Evolutionary conservation across 2,797 vertebrate species (phyloP), one percentile per base, ranked within the genome.

Genomic region (Discoglossus pictus): DNA sequence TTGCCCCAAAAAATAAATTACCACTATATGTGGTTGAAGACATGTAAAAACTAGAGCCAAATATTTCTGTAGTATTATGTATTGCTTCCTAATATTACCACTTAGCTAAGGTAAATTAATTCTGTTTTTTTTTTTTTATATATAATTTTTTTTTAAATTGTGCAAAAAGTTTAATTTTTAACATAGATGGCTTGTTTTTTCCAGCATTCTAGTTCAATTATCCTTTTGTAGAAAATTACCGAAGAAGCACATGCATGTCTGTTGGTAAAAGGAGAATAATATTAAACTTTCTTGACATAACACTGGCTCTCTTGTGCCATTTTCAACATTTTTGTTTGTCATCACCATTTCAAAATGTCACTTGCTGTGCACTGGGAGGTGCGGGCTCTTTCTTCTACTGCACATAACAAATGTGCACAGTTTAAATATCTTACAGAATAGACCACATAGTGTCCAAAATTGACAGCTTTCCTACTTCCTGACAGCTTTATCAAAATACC

Each of bases 261-360:
- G 34, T 64, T 64, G 52, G 16, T 43, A 38, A 35, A 56, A 48
- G 34, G 43, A n/a, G n/a, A 43, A 66, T 25, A 24, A 35, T 56
- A 66, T 58, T 66, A 56, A 48, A 50, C 25, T 48, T 40, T 34
- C 31, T 24, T 50, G 54, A 20, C 50, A 65, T 50, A 44, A 24
- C 34, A 50, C n/a, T 34, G 17, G 23, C 25, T 61, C 35, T 54
- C 18, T 17, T 13, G 13, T 61, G 48, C 21, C 40, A 48, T 61
- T 61, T 54, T 69, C 39, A 47, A 61, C 66, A 39, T 20, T 69
- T 69, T 54, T 61, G 39, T 53, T 61, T 61, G 40, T 62, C 58
- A 69, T 59, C 59, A 54, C 51, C 53, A 58, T 54, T 54, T 55
- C 11, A 62, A 51, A 69, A 69, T 15, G 51, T 56, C 23, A 24